A percentile compares a stretch with the other conserved stretches of the same genome.
These are phyloP conservation scores for Eurytoma californica DNA, from an alignment of 2,888 invertebrate species.

Conservation along the genomic window DNA sequence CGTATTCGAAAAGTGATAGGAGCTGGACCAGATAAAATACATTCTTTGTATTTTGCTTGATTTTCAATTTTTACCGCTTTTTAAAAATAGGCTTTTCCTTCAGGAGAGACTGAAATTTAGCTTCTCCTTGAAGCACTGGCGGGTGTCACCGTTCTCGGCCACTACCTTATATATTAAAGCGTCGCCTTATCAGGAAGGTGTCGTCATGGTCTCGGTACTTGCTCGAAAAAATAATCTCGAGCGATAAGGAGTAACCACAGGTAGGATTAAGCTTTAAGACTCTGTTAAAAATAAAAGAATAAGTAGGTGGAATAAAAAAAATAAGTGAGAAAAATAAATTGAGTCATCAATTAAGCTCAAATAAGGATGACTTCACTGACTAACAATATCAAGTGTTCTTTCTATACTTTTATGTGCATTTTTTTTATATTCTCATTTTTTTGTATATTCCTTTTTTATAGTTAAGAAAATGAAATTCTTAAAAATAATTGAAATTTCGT, in stretches of 20 bases:
- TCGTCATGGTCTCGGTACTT: conserved; percentile 70
- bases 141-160: neutral
- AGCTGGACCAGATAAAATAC: neutral
- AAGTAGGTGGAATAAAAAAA: neutral
- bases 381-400: neutral
- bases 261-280: conserved; percentile 56
- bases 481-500: neutral
- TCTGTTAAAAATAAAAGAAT: neutral
- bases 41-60: neutral
- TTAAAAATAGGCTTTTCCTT: neutral
- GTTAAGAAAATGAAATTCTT: neutral
- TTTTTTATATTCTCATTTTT: too few species aligned
- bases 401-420: too few species aligned
- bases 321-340: conserved; percentile 25
- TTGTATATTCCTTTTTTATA: neutral
- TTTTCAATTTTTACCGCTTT: neutral
- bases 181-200: conserved; percentile 56
- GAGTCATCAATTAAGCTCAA: neutral
- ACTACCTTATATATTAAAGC: conserved; percentile 11
- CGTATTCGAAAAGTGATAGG: neutral
- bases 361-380: neutral
- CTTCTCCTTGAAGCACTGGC: neutral
- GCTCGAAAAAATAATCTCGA: conserved; percentile 55
- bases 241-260: conserved; percentile 63
- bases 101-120: neutral